Evolutionary conservation across 1,140 invertebrate species (phyloP).

Genomic region (Lasioglossum baleicum): DNA sequence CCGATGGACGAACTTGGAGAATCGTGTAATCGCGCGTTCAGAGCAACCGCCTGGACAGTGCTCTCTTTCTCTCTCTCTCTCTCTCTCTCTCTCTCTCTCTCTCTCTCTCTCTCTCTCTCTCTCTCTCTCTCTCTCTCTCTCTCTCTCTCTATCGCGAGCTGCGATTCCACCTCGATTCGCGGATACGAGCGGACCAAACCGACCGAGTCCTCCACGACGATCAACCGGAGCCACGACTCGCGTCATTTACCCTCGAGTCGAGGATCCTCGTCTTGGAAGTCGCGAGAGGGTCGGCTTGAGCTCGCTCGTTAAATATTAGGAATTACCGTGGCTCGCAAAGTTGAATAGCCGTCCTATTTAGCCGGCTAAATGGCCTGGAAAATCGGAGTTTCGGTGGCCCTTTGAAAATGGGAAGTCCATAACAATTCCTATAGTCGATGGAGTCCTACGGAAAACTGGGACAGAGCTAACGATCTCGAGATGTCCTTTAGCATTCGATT

Average conservation of each 20-base stretch:
- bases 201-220: background rate
- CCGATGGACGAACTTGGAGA: slow-evolving; percentile 52
- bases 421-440: too few relatives aligned
- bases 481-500: too few relatives aligned
- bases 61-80: background rate
- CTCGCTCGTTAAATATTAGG: too few relatives aligned
- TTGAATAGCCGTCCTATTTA: too few relatives aligned
- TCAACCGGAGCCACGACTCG: background rate
- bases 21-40: slow-evolving; percentile 45
- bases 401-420: too few relatives aligned
- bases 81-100: background rate
- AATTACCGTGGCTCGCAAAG: too few relatives aligned
- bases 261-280: background rate
- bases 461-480: too few relatives aligned
- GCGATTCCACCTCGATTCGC: background rate
- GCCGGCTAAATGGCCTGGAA: too few relatives aligned
- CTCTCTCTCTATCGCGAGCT: background rate
- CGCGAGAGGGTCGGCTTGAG: too few relatives aligned
- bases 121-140: background rate
- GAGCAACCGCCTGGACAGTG: slow-evolving; percentile 24
- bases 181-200: background rate
- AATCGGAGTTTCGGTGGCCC: too few relatives aligned
- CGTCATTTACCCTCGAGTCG: background rate
- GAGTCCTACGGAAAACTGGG: too few relatives aligned
- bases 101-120: background rate